Evolutionary conservation across 1,140 invertebrate genomes (phyloP).

Genomic region (Panagrolaimus sp.): DNA sequence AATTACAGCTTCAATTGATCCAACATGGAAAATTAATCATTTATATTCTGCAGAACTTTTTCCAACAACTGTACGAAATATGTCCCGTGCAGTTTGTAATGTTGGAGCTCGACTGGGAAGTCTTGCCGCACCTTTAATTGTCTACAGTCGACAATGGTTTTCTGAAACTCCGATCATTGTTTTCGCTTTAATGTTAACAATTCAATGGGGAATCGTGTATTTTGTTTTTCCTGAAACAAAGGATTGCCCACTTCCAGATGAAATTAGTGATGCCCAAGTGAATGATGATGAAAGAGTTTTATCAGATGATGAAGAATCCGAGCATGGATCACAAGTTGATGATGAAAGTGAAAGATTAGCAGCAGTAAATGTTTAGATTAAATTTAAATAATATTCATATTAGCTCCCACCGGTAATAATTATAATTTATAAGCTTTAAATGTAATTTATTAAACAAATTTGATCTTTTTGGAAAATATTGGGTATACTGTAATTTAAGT

Average conservation of each 20-base stretch:
- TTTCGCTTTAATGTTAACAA: conserved; percentile 21
- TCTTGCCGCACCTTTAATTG: conserved; percentile 31
- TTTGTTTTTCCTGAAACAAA: conserved; percentile 25
- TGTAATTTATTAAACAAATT: no score
- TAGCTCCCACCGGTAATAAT: no score
- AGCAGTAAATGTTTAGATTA: no score
- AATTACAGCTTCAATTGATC: conserved; percentile 44
- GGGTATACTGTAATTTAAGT: no score
- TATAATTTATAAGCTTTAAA: no score
- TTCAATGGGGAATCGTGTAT: conserved; percentile 19
- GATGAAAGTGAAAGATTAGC: neutral
- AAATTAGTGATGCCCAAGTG: conserved; percentile 7
- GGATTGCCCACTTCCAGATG: neutral
- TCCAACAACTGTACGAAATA: conserved; percentile 43
- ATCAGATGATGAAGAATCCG: no score
- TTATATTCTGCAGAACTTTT: conserved; percentile 48
- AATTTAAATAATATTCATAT: no score
- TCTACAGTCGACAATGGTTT: conserved; percentile 10
- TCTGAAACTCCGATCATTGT: conserved; percentile 19
- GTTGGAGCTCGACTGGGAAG: conserved; percentile 37
- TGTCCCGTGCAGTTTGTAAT: conserved; percentile 41
- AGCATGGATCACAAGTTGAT: neutral
- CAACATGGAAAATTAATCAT: conserved; percentile 48
- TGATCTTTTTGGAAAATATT: no score
- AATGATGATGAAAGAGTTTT: no score